Percentiles rank a stretch among this genome's conserved stretches.
Evolutionary conservation across 1,140 invertebrate species (phyloP).

Genomic region (Drosophila sp.): DNA sequence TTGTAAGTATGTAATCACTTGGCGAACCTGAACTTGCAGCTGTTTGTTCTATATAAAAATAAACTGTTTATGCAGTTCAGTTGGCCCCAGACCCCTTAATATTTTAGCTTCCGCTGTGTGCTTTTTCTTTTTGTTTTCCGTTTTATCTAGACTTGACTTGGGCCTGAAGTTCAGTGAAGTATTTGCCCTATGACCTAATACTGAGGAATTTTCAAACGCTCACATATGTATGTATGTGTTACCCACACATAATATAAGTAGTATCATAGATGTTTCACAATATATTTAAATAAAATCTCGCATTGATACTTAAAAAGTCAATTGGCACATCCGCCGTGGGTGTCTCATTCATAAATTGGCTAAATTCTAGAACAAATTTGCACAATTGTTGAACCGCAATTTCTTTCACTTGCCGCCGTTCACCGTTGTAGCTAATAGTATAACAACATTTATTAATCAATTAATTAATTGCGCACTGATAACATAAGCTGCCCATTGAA

Average conservation of each 20-base stretch:
- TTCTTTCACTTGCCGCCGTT: conserved; percentile 44
- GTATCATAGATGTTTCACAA: background rate
- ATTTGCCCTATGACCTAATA: conserved; percentile 41
- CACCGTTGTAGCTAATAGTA: conserved; percentile 9
- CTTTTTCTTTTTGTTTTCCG: conserved; percentile 22
- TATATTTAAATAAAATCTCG: conserved; percentile 15
- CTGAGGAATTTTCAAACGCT: background rate
- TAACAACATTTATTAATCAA: conserved; percentile 54
- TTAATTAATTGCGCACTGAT: conserved; percentile 54
- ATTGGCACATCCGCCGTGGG: conserved; percentile 63
- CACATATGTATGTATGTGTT: background rate
- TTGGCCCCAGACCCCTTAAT: conserved; percentile 26
- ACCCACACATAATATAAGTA: conserved; percentile 6
- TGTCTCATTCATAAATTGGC: conserved; percentile 41
- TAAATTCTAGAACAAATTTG: conserved; percentile 14
- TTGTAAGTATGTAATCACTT: conserved; percentile 28
- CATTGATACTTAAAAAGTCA: conserved; percentile 40
- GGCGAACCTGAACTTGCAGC: conserved; percentile 72
- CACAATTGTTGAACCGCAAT: conserved; percentile 23
- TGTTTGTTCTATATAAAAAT: conserved; percentile 63
- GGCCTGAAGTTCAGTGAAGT: background rate
- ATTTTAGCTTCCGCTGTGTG: conserved; percentile 32
- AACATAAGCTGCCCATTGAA: conserved; percentile 26
- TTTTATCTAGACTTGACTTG: conserved; percentile 5
- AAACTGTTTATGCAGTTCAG: conserved; percentile 78